Conservation (phyloP, 2,797 vertebrate species). For the Tauraco hartlaubi region DNA sequence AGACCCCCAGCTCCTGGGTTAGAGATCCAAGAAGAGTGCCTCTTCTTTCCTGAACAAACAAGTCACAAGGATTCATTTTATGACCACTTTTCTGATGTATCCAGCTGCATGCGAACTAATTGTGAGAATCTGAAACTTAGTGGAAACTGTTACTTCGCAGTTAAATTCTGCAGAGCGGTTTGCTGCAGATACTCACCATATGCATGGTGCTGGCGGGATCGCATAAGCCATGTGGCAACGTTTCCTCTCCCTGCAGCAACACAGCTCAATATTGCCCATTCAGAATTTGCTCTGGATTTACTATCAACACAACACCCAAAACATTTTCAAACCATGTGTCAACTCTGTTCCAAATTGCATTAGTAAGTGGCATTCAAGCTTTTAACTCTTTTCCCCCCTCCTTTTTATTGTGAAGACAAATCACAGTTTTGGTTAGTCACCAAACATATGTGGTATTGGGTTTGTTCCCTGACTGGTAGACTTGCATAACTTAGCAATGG, state of each 20-base stretch:
- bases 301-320: neutral
- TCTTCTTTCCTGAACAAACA: neutral
- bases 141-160: neutral
- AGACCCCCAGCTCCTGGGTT: neutral
- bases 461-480: constrained; percentile 55
- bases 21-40: neutral
- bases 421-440: neutral
- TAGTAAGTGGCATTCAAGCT: neutral
- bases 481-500: constrained; percentile 68
- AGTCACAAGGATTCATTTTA: neutral
- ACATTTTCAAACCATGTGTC: constrained; percentile 2
- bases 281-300: neutral
- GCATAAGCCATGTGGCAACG: neutral
- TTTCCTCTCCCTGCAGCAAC: constrained; percentile 26
- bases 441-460: constrained; percentile 33
- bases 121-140: neutral
- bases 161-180: neutral
- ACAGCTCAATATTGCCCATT: neutral
- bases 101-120: neutral
- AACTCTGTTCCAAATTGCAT: neutral
- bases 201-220: neutral
- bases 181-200: neutral
- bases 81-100: neutral
- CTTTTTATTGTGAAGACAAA: neutral
- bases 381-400: neutral